These are phyloP conservation scores for Sciurus niger DNA, from an alignment of 2,113 vertebrate genomes.

Conservation along the genomic window DNA sequence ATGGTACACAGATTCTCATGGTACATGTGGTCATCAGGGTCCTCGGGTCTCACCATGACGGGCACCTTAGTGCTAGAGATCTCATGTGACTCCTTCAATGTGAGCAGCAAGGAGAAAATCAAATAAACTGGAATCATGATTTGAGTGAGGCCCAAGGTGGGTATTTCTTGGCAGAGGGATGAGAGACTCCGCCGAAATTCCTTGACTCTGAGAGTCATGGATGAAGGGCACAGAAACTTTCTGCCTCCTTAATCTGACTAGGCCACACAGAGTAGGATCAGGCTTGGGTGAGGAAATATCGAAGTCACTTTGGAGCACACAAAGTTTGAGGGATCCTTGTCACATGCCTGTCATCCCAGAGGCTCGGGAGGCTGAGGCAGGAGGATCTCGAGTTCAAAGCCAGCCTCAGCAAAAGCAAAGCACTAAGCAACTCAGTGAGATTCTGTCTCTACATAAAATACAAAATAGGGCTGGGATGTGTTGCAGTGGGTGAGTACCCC, in stretches of 20 bases:
- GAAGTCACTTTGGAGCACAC: not conserved
- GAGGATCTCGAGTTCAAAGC: no score
- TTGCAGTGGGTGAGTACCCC: no score
- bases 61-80: not conserved
- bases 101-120: slow-evolving; percentile 73
- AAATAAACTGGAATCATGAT: slow-evolving; percentile 55
- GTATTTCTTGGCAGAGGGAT: slow-evolving; percentile 77
- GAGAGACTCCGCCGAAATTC: slow-evolving; percentile 43
- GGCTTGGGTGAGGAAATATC: not conserved
- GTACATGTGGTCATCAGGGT: not conserved
- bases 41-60: not conserved
- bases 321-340: not conserved
- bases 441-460: no score
- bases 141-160: slow-evolving; percentile 62
- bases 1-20: not conserved
- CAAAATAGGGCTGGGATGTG: no score
- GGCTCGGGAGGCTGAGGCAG: no score
- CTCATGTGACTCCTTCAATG: slow-evolving; percentile 21
- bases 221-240: slow-evolving; percentile 66
- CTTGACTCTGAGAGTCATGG: slow-evolving; percentile 57
- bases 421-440: no score
- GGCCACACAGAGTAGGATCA: not conserved
- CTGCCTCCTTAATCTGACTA: slow-evolving; percentile 57
- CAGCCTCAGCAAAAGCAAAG: no score
- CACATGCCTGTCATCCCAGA: no score